These are phyloP conservation scores for Macrosiphum euphorbiae DNA, from an alignment of 2,888 invertebrate genomes.

Conservation along the genomic window DNA sequence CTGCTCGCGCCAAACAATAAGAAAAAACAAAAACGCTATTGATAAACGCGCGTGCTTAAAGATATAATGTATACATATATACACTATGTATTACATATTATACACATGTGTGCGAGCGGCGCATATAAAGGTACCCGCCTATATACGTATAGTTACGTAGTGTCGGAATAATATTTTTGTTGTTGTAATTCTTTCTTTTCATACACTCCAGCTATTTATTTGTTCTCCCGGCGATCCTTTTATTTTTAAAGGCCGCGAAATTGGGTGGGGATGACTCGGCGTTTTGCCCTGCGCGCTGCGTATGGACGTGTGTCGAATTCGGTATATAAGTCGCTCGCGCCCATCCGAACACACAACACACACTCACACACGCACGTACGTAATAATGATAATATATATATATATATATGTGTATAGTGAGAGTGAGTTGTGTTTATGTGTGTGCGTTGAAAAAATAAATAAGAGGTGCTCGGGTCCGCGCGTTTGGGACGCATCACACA, in stretches of 20 bases:
- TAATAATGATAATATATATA: not conserved
- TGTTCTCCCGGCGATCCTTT: constrained; percentile 25
- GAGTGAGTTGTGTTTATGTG: not conserved
- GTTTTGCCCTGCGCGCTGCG: not conserved
- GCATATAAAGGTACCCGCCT: not conserved
- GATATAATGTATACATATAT: not conserved
- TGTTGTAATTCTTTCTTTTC: not conserved
- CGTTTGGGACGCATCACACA: not conserved
- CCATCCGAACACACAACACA: not conserved
- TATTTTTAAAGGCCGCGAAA: constrained; percentile 64
- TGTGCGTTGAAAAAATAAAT: constrained; percentile 12
- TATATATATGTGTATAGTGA: not conserved
- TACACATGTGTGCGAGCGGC: too few species aligned
- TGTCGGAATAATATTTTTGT: not conserved
- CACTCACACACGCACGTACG: not conserved
- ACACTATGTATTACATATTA: not conserved
- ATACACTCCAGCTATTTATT: not conserved
- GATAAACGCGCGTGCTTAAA: constrained; percentile 13
- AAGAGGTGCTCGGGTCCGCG: constrained; percentile 23
- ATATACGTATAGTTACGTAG: too few species aligned
- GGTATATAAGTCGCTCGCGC: constrained; percentile 17
- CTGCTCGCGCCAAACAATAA: constrained; percentile 48
- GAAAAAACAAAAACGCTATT: constrained; percentile 29
- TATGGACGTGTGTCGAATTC: constrained; percentile 58
- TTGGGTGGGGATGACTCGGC: constrained; percentile 60